Evolutionary conservation across 2,113 vertebrate species (phyloP).

Genomic region (Xiphophorus hellerii): DNA sequence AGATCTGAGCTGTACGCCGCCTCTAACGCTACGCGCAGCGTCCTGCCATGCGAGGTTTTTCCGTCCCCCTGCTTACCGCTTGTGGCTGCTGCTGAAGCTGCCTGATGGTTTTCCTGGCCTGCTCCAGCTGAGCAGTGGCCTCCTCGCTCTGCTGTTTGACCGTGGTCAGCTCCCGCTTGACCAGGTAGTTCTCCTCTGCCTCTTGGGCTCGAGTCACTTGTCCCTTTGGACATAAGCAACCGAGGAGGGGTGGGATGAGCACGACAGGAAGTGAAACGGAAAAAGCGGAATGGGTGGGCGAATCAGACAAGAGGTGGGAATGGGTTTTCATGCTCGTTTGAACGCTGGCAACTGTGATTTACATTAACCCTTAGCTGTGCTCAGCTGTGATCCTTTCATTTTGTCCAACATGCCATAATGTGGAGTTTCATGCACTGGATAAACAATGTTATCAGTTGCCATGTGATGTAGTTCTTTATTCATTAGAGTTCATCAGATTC

Average conservation of each 20-base stretch:
- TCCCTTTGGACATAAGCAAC: conserved; percentile 96
- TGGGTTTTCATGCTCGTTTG: conserved; percentile 64
- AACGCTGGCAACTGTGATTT: conserved; percentile 29
- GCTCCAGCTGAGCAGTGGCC: conserved; percentile 93
- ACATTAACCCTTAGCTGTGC: conserved; percentile 8
- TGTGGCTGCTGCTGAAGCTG: conserved; percentile 89
- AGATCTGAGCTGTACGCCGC: neutral
- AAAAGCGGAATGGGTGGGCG: conserved; percentile 44
- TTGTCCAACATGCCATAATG: conserved; percentile 31
- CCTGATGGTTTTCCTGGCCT: conserved; percentile 92
- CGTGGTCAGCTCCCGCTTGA: conserved; percentile 98
- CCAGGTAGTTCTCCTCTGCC: conserved; percentile 99
- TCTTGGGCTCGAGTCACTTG: conserved; percentile 99
- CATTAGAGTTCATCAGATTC: neutral
- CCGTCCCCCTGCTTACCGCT: conserved; percentile 88
- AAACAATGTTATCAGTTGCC: neutral
- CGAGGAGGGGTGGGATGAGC: conserved; percentile 65
- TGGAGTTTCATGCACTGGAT: conserved; percentile 63
- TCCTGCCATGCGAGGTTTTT: conserved; percentile 26
- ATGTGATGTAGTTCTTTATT: conserved; percentile 24
- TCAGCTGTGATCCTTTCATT: conserved; percentile 11
- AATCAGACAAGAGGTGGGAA: conserved; percentile 42
- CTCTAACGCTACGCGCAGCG: conserved; percentile 7
- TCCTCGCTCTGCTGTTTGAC: conserved; percentile 98
- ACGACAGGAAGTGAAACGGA: conserved; percentile 37